Base-by-base conservation (phyloP, 1,140 invertebrate genomes). In the Diorhabda carinulata region DNA sequence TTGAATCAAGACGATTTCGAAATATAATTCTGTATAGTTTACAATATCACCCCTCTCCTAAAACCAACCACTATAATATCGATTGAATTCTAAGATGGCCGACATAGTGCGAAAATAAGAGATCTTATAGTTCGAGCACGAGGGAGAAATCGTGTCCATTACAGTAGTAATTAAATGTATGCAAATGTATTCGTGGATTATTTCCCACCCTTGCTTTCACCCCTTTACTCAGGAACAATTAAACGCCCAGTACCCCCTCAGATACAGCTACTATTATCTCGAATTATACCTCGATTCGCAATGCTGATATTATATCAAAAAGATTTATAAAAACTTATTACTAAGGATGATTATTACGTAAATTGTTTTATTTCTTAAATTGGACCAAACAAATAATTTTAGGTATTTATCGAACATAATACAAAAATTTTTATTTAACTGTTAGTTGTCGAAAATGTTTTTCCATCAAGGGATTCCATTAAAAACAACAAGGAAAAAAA, bases 151-250 rank as follows among this genome's bases (percentile, higher is more conserved):
- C 64, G 47, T 66, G 66, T 67, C 70, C 68, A 72, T 72, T 70
- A 68, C 68, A 68, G 10, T 66, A 67, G 68, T 76, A 74, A 76
- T 76, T 72, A 76, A 76, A 76, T 76, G 72, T 76, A 76, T 76
- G 74, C 69, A 76, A 76, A 76, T 76, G 73, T 64, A 74, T 74
- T 76, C 70, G 63, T 64, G 70, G 70, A 71, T 72, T 74, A 74
- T 69, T 63, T 71, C 70, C 57, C 43, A 43, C 57, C 65, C 10
- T 41, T 65, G 69, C 63, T 61, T 44, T 44, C 65, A 57, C 72
- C 72, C 69, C 62, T 66, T n/a, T 6, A 60, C 41, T 61, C 43
- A 10, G 62, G 10, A 67, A 70, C 69, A 70, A 70, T 70, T 61
- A 70, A 66, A 67, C 43, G 64, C 44, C 25, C 25, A 25, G 42